Conservation (phyloP, 1,140 invertebrate species). For the Cephus cinctus region DNA sequence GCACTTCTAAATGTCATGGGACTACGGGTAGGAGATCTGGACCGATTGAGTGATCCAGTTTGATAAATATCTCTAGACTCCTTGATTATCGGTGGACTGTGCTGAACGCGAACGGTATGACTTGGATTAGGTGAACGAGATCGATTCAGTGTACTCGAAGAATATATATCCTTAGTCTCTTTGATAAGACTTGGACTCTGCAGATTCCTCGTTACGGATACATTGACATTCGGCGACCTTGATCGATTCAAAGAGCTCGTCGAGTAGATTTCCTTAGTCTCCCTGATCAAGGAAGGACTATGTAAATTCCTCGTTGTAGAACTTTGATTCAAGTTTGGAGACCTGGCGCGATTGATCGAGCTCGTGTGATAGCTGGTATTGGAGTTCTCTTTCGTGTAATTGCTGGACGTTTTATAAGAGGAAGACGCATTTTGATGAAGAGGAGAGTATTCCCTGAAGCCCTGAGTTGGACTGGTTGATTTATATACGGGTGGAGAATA, state of each 20-base stretch:
- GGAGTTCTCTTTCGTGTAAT: slow-evolving; percentile 36
- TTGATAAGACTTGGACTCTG: slow-evolving; percentile 37
- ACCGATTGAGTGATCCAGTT: slow-evolving; percentile 35
- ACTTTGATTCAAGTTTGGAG: slow-evolving; percentile 28
- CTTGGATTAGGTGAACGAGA: not conserved
- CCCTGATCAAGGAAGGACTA: slow-evolving; percentile 48
- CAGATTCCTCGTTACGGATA: slow-evolving; percentile 16
- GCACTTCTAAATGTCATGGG: slow-evolving; percentile 31
- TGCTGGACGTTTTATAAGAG: slow-evolving; percentile 34
- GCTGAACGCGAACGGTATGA: slow-evolving; percentile 16
- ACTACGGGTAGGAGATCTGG: slow-evolving; percentile 39
- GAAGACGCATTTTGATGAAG: slow-evolving; percentile 23
- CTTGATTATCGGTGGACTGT: slow-evolving; percentile 30
- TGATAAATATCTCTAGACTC: slow-evolving; percentile 2
- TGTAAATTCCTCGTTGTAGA: slow-evolving; percentile 29
- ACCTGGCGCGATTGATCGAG: slow-evolving; percentile 33
- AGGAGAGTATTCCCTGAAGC: slow-evolving; percentile 33
- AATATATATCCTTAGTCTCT: not conserved
- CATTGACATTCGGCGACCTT: slow-evolving; percentile 31
- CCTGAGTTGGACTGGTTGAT: slow-evolving; percentile 39
- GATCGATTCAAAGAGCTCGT: slow-evolving; percentile 40
- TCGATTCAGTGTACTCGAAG: slow-evolving; percentile 11
- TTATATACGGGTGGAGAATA: slow-evolving; percentile 41
- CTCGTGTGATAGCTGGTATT: slow-evolving; percentile 28
- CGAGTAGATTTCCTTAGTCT: slow-evolving; percentile 45